These are phyloP conservation scores for Aphelinus atriplicis DNA, from an alignment of 1,140 invertebrate species.

Conservation along the genomic window DNA sequence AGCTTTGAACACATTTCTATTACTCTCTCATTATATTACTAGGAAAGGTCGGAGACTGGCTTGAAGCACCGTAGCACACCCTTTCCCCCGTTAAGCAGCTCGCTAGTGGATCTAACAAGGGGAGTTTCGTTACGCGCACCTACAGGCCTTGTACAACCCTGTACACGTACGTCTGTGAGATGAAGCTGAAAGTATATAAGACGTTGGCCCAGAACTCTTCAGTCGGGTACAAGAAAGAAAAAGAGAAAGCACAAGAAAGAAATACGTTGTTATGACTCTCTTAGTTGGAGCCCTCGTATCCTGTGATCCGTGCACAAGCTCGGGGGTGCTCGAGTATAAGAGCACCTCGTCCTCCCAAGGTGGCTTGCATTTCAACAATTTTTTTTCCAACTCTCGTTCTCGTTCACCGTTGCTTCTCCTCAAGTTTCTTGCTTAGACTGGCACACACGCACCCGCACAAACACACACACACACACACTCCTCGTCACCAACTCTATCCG, in stretches of 20 bases:
- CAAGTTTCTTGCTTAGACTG: background rate
- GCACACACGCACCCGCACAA: background rate
- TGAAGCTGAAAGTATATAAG: constrained; percentile 2
- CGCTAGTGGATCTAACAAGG: constrained; percentile 1
- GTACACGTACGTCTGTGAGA: background rate
- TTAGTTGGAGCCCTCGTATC: background rate
- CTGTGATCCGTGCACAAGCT: constrained; percentile 17
- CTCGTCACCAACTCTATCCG: background rate
- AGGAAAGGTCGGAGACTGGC: background rate
- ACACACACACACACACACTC: background rate
- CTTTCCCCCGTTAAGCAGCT: background rate
- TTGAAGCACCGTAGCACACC: background rate
- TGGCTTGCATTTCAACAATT: background rate
- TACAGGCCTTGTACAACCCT: background rate
- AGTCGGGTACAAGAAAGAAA: background rate
- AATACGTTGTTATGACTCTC: constrained; percentile 21
- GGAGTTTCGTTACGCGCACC: constrained; percentile 7
- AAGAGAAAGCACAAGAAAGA: background rate
- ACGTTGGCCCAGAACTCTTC: background rate
- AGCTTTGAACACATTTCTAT: constrained; percentile 2
- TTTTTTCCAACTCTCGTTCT: background rate
- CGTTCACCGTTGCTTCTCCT: background rate
- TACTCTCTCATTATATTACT: background rate
- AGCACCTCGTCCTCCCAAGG: background rate
- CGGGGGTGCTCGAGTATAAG: constrained; percentile 33